Conservation (phyloP, 1,140 invertebrate genomes). For the Leptinotarsa defecta region DNA sequence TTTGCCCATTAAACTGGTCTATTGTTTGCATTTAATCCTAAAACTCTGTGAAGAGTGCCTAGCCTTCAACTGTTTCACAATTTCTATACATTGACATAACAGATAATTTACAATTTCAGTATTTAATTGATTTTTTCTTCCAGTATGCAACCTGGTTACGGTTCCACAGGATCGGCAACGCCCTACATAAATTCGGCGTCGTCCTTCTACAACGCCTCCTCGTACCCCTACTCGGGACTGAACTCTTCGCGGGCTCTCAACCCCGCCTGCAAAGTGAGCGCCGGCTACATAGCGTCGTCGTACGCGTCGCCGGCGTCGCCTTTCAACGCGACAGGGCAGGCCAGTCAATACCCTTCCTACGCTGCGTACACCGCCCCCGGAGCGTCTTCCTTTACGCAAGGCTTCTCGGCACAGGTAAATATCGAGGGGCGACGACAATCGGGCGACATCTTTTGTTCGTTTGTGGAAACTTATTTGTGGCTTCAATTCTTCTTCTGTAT, state of each 20-base stretch:
- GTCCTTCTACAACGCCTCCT: conserved; percentile 53
- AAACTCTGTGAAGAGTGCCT: too few species aligned
- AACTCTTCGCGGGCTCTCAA: conserved; percentile 56
- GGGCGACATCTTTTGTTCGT: conserved; percentile 9
- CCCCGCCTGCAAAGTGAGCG: conserved; percentile 53
- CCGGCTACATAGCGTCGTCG: conserved; percentile 53
- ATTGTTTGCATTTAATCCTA: too few species aligned
- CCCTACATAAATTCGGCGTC: conserved; percentile 49
- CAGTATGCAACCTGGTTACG: conserved; percentile 57
- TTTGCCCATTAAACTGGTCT: too few species aligned
- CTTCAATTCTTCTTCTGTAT: too few species aligned
- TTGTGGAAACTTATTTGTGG: conserved; percentile 24
- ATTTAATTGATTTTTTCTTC: conserved; percentile 27
- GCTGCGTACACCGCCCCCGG: conserved; percentile 63
- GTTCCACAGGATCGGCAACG: conserved; percentile 49
- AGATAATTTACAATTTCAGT: background rate
- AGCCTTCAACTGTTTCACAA: too few species aligned
- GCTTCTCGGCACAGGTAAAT: conserved; percentile 67
- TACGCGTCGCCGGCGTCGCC: conserved; percentile 59
- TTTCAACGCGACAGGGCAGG: conserved; percentile 56
- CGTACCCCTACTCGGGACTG: conserved; percentile 54
- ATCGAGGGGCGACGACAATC: background rate
- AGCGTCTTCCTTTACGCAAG: conserved; percentile 63
- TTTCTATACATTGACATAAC: background rate
- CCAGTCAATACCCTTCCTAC: conserved; percentile 65